Evolutionary conservation across 2,888 invertebrate species (phyloP).

Genomic region (Apamea crenata): DNA sequence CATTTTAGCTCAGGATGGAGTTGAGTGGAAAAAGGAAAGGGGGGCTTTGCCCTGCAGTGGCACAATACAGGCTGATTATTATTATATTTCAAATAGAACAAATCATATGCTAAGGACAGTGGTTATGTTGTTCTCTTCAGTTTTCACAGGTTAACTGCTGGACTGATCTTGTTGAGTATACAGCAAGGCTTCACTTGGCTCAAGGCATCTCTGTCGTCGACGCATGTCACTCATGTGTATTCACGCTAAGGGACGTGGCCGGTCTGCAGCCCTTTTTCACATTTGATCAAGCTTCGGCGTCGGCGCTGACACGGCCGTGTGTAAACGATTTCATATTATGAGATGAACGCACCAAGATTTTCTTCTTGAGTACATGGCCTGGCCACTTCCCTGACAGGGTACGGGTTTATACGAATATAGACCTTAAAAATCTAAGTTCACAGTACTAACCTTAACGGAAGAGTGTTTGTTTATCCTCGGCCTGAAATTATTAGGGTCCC

Average conservation of each 20-base stretch:
- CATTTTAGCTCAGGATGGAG: background rate
- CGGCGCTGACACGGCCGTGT: background rate
- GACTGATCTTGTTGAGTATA: background rate
- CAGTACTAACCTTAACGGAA: slow-evolving; percentile 95
- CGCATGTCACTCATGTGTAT: background rate
- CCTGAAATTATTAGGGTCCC: slow-evolving; percentile 99
- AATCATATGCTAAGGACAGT: background rate
- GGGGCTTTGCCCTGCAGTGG: too few species aligned
- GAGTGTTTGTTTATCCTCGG: slow-evolving; percentile 99
- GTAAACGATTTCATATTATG: too few species aligned
- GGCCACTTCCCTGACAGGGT: too few species aligned
- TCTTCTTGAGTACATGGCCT: background rate
- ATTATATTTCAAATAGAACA: background rate
- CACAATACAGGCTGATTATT: background rate
- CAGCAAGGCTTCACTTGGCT: background rate
- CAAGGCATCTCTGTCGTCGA: background rate
- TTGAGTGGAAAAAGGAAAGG: too few species aligned
- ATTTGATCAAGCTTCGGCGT: background rate
- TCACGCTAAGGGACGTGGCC: background rate
- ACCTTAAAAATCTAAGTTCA: background rate
- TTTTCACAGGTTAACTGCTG: background rate
- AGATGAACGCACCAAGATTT: background rate
- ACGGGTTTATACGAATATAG: background rate
- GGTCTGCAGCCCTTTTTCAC: background rate
- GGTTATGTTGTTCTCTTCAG: background rate